A percentile compares a stretch with the other conserved stretches of the same genome.
Evolutionary conservation across 2,113 vertebrate genomes (phyloP).

Genomic region (Hydropotes inermis): DNA sequence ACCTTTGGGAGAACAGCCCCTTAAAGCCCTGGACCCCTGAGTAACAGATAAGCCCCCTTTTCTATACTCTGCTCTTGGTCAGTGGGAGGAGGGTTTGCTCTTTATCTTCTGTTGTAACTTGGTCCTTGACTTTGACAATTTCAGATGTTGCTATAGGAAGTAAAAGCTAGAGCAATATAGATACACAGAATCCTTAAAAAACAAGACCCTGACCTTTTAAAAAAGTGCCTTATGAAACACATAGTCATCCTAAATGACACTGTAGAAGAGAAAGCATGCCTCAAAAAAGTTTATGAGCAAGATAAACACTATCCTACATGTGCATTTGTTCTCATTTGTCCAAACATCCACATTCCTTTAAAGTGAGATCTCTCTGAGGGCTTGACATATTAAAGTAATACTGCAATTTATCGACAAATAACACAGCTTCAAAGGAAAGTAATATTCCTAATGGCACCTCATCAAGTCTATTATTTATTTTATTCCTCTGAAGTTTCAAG

Average conservation of each 20-base stretch:
- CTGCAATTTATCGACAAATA: constrained; percentile 54
- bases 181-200: neutral
- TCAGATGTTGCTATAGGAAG: neutral
- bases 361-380: constrained; percentile 29
- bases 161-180: neutral
- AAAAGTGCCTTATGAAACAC: neutral
- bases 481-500: constrained; percentile 41
- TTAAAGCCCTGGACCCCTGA: neutral
- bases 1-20: neutral
- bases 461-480: constrained; percentile 64
- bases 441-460: constrained; percentile 56
- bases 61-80: neutral
- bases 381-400: constrained; percentile 51
- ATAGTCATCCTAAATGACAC: constrained; percentile 33
- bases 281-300: constrained; percentile 28
- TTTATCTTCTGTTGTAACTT: neutral
- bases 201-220: constrained; percentile 2
- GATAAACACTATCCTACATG: neutral
- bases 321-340: neutral
- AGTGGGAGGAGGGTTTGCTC: neutral
- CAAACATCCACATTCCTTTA: constrained; percentile 46
- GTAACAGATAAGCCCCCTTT: neutral
- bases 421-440: constrained; percentile 62
- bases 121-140: neutral
- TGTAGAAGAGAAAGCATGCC: constrained; percentile 8